Conservation (phyloP, 1,140 invertebrate genomes). For the Drosophila lini region DNA sequence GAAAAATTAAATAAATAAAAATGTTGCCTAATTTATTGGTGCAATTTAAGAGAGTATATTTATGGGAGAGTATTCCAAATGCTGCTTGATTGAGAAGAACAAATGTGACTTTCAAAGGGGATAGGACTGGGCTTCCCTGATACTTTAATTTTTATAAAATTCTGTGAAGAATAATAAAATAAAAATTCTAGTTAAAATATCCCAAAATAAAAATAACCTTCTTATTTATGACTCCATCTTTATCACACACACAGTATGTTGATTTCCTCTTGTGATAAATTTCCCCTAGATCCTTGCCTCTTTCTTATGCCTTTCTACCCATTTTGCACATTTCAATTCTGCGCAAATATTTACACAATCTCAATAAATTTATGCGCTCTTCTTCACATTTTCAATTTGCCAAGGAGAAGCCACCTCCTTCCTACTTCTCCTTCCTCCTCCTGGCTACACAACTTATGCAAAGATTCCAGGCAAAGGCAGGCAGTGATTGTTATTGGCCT, state of each 20-base stretch:
- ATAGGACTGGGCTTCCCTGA: not conserved
- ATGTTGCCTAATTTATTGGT: constrained; percentile 28
- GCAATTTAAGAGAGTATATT: not conserved
- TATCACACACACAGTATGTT: constrained; percentile 2
- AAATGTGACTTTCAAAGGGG: not conserved
- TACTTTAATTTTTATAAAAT: not conserved
- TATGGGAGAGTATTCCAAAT: not conserved
- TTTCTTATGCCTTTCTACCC: constrained; percentile 4
- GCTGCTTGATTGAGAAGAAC: not conserved
- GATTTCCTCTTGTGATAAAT: constrained; percentile 16
- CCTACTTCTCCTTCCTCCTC: constrained; percentile 27
- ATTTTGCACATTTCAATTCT: constrained; percentile 59
- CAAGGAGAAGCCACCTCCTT: constrained; percentile 22
- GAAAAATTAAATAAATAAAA: constrained; percentile 29
- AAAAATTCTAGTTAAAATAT: not conserved
- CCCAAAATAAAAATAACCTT: not conserved
- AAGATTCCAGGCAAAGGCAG: constrained; percentile 35
- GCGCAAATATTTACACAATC: constrained; percentile 81
- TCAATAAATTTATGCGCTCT: constrained; percentile 81
- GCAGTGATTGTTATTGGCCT: constrained; percentile 76
- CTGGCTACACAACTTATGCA: constrained; percentile 68
- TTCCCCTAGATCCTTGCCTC: constrained; percentile 22
- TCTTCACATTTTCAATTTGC: constrained; percentile 83
- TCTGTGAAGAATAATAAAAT: not conserved
- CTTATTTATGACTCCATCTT: constrained; percentile 31